These are phyloP conservation scores for Notodonta dromedarius DNA, from an alignment of 2,888 invertebrate species.

Conservation along the genomic window DNA sequence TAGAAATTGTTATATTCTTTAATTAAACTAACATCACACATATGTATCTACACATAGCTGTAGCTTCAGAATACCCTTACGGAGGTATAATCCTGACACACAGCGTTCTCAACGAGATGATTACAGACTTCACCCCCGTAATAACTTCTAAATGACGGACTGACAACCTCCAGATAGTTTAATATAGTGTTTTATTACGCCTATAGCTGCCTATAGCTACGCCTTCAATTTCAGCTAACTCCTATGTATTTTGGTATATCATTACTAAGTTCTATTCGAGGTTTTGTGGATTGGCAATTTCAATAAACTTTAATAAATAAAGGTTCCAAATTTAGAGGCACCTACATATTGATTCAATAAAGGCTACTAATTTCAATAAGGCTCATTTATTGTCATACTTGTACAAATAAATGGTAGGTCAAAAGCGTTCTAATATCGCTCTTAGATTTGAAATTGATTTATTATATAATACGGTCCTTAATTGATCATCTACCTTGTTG, in stretches of 20 bases:
- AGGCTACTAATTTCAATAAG: no score
- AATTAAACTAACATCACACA: not conserved
- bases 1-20: not conserved
- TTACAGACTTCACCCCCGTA: slow-evolving; percentile 41
- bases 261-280: not conserved
- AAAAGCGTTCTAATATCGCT: no score
- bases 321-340: not conserved
- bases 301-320: no score
- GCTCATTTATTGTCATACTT: no score
- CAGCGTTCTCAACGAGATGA: slow-evolving; percentile 16
- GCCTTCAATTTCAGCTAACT: not conserved
- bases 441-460: no score
- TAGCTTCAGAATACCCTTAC: slow-evolving; percentile 4
- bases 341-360: no score
- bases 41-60: not conserved
- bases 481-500: no score
- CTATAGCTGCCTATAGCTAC: not conserved
- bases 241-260: not conserved
- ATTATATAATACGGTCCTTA: no score
- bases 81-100: slow-evolving; percentile 8
- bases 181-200: slow-evolving; percentile 33
- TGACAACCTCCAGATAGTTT: slow-evolving; percentile 52
- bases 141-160: slow-evolving; percentile 54
- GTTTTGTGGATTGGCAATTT: no score
- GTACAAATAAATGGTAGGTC: no score